Conservation (phyloP, 2,888 invertebrate species). For the Thymelicus lineola region DNA sequence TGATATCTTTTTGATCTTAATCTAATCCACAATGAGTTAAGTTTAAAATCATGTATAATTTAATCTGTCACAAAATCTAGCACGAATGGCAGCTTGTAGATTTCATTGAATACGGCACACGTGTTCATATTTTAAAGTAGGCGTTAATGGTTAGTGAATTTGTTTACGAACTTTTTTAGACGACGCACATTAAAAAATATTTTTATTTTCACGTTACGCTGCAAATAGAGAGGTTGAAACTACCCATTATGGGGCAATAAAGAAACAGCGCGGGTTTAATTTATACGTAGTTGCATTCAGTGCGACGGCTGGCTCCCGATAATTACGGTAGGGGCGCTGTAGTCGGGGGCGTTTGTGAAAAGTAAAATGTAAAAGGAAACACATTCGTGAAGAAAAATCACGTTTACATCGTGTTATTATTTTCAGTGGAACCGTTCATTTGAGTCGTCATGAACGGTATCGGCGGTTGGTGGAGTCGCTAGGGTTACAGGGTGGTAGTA, state of each 20-base stretch:
- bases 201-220: slow-evolving; percentile 38
- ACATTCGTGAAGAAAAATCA: slow-evolving; percentile 29
- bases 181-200: slow-evolving; percentile 24
- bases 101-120: slow-evolving; percentile 18
- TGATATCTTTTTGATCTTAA: too few species aligned
- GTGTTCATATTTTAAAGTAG: slow-evolving; percentile 32
- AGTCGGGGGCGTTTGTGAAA: slow-evolving; percentile 19
- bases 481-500: not conserved
- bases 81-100: slow-evolving; percentile 14
- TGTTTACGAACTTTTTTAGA: slow-evolving; percentile 29
- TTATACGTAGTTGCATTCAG: slow-evolving; percentile 43
- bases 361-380: slow-evolving; percentile 29
- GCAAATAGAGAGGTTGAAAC: slow-evolving; percentile 45
- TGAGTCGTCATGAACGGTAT: slow-evolving; percentile 8
- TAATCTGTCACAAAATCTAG: slow-evolving; percentile 8
- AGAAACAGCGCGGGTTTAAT: slow-evolving; percentile 53
- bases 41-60: too few species aligned
- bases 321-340: slow-evolving; percentile 18
- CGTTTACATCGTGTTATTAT: slow-evolving; percentile 16
- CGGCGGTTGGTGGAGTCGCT: too few species aligned
- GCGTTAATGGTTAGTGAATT: slow-evolving; percentile 29
- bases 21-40: too few species aligned
- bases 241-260: slow-evolving; percentile 50
- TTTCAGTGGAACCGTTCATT: slow-evolving; percentile 16
- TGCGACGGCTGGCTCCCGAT: slow-evolving; percentile 26